Percentiles rank a stretch among this genome's conserved stretches.
Evolutionary conservation across 1,140 invertebrate species (phyloP).

Genomic region (Bombus vancouverensis): DNA sequence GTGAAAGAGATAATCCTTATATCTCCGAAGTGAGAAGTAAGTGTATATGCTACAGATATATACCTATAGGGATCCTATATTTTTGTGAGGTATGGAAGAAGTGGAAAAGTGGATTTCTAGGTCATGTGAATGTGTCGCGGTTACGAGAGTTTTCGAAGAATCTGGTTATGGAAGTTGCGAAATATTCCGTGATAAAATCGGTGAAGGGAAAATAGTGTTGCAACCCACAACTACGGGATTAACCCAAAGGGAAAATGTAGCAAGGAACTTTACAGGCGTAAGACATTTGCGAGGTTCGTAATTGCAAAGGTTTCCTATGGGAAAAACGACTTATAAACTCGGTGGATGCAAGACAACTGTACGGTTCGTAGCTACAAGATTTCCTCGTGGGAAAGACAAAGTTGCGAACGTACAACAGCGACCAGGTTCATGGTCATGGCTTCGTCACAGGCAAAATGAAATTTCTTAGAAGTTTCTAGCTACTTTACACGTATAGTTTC

Average conservation of each 20-base stretch:
- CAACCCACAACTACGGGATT: not conserved
- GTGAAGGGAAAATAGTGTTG: not conserved
- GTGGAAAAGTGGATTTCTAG: not conserved
- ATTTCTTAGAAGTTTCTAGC: not conserved
- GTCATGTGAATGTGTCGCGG: not conserved
- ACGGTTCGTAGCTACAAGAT: not conserved
- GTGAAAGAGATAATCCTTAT: too few species aligned
- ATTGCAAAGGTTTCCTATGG: not conserved
- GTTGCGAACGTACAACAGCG: slow-evolving; percentile 5
- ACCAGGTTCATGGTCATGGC: slow-evolving; percentile 1
- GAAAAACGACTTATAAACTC: slow-evolving; percentile 11
- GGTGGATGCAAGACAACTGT: not conserved
- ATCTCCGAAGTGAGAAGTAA: too few species aligned
- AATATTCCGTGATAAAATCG: slow-evolving; percentile 27
- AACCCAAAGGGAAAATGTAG: not conserved
- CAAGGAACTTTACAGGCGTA: not conserved
- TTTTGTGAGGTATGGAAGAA: too few species aligned
- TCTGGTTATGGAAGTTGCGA: slow-evolving; percentile 4
- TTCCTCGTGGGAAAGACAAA: slow-evolving; percentile 4
- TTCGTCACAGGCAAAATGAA: not conserved
- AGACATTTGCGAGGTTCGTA: not conserved
- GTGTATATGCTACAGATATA: too few species aligned
- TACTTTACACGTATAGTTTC: too few species aligned
- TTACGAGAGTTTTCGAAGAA: not conserved
- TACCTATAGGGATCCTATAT: too few species aligned